These are phyloP conservation scores for Drosophila watanabei DNA, from an alignment of 1,140 invertebrate genomes.

Conservation along the genomic window DNA sequence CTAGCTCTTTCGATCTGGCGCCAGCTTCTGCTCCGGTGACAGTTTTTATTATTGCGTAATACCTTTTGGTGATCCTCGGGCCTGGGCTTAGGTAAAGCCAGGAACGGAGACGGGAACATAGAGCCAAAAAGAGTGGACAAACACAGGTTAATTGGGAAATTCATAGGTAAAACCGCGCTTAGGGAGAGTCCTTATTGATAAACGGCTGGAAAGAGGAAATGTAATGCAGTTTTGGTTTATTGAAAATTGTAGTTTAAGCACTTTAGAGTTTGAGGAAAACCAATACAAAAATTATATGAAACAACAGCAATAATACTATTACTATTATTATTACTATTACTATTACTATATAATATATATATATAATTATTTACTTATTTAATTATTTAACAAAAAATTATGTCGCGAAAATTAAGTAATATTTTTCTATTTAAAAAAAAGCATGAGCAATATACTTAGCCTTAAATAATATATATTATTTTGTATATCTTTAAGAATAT, in stretches of 20 bases:
- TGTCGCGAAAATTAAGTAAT: no score
- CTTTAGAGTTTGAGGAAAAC: neutral
- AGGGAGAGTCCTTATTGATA: constrained; percentile 27
- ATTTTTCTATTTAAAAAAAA: no score
- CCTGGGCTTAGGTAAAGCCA: constrained; percentile 5
- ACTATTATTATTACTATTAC: no score
- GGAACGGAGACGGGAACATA: neutral
- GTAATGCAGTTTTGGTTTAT: neutral
- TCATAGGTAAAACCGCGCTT: constrained; percentile 19
- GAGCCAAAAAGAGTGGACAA: neutral
- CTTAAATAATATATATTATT: no score
- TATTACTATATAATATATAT: no score
- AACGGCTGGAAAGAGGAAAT: neutral
- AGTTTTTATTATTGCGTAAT: constrained; percentile 76
- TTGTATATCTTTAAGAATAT: no score
- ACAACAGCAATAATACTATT: neutral
- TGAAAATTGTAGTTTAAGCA: no score
- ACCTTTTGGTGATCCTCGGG: constrained; percentile 1
- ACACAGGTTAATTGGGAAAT: constrained; percentile 29
- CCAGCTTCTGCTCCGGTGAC: constrained; percentile 26
- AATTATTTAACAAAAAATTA: neutral
- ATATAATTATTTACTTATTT: no score
- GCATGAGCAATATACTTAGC: no score
- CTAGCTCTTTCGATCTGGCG: neutral
- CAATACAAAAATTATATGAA: neutral